phyloP scores from a whole-genome alignment of 2,113 vertebrate species.

The Trichechus manatus region DNA sequence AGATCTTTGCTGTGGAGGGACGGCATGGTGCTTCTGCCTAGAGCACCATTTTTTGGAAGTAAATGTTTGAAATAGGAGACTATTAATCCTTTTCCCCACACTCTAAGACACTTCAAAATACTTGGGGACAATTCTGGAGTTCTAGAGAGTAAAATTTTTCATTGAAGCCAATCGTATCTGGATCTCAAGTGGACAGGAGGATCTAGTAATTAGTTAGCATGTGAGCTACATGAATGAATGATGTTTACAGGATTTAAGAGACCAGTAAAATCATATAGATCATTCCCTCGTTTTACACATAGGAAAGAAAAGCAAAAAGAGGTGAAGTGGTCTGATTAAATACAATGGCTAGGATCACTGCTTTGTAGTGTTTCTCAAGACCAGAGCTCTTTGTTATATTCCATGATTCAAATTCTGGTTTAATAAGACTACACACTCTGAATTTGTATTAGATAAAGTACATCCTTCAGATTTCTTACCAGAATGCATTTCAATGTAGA shows the following conservation, averaged over 20 bases:
- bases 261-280: background rate
- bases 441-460: conserved; percentile 43
- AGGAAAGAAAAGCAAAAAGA: background rate
- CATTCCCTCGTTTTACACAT: background rate
- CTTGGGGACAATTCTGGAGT: background rate
- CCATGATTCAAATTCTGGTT: conserved; percentile 15
- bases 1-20: too few species aligned
- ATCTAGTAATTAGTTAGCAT: background rate
- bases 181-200: background rate
- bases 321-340: background rate
- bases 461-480: background rate
- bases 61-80: background rate
- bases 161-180: background rate
- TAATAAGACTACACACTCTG: background rate
- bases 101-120: background rate
- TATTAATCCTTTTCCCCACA: background rate
- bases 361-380: background rate
- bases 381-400: background rate
- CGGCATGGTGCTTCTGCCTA: too few species aligned
- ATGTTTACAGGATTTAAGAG: background rate
- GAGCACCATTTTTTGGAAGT: too few species aligned
- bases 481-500: background rate
- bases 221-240: background rate
- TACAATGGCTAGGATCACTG: background rate
- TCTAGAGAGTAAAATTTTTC: background rate